A percentile compares a stretch with the other conserved stretches of the same genome.
phyloP scores from a whole-genome alignment of 2,113 vertebrate genomes.

The Oreochromis tanganicae region DNA sequence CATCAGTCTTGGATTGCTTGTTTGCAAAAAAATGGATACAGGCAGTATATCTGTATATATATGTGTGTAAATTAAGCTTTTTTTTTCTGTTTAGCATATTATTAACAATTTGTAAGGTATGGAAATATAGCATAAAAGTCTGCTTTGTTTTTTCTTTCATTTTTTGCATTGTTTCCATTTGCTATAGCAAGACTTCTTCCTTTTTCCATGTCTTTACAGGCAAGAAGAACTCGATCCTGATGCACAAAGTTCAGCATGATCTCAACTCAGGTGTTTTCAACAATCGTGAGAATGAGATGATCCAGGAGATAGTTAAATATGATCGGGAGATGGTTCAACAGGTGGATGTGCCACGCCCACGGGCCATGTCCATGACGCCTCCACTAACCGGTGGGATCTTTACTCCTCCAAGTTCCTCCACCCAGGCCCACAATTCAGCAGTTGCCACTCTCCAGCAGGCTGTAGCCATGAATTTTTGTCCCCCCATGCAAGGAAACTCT shows the following conservation, averaged over 20 bases:
- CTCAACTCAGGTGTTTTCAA: constrained; percentile 96
- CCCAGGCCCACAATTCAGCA: constrained; percentile 79
- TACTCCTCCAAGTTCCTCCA: constrained; percentile 61
- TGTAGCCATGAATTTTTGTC: constrained; percentile 95
- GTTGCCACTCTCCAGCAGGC: constrained; percentile 93
- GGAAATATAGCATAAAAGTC: neutral
- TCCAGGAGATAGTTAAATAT: constrained; percentile 98
- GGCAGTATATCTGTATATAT: neutral
- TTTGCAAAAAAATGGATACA: neutral
- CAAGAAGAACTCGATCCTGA: constrained; percentile 94
- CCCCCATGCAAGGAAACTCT: constrained; percentile 82
- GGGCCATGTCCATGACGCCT: constrained; percentile 75
- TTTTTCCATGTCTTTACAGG: constrained; percentile 65
- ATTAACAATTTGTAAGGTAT: neutral
- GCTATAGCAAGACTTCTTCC: neutral
- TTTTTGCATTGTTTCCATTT: neutral
- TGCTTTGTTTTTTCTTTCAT: neutral
- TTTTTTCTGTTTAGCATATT: neutral
- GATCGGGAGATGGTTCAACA: constrained; percentile 97
- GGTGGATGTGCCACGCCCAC: constrained; percentile 80
- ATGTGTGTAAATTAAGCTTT: neutral
- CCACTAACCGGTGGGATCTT: constrained; percentile 52
- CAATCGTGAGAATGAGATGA: constrained; percentile 97
- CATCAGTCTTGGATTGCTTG: neutral
- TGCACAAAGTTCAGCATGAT: constrained; percentile 97